These are phyloP conservation scores for Neopipo cinnamomea DNA, from an alignment of 2,113 vertebrate genomes.

Conservation along the genomic window DNA sequence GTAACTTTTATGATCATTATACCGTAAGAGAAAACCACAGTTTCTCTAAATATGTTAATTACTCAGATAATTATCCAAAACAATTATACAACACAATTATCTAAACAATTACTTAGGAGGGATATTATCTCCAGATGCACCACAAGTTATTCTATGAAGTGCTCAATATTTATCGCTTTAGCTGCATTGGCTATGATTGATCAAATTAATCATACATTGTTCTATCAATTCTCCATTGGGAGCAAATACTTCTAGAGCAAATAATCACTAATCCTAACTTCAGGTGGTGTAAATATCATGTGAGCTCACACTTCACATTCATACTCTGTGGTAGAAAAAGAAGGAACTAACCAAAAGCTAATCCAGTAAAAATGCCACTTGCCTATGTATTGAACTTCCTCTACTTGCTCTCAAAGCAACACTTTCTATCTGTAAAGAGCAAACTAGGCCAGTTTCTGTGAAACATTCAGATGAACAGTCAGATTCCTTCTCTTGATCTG, in stretches of 20 bases:
- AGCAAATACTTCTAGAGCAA: not conserved
- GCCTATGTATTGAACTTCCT: not conserved
- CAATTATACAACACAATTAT: slow-evolving; percentile 32
- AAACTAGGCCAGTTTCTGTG: not conserved
- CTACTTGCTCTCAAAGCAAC: not conserved
- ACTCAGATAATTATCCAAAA: slow-evolving; percentile 38
- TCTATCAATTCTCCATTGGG: not conserved
- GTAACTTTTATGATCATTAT: slow-evolving; percentile 25
- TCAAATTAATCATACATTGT: not conserved
- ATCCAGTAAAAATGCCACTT: not conserved
- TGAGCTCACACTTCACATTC: not conserved
- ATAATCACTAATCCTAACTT: not conserved
- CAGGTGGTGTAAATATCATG: not conserved
- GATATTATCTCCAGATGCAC: slow-evolving; percentile 39
- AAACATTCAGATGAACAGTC: not conserved
- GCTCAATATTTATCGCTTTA: slow-evolving; percentile 14
- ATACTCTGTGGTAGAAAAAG: not conserved
- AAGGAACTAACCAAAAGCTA: not conserved
- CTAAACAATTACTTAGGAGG: slow-evolving; percentile 7
- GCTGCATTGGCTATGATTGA: slow-evolving; percentile 17
- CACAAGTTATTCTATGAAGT: not conserved
- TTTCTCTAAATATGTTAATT: slow-evolving; percentile 39
- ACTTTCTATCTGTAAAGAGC: not conserved
- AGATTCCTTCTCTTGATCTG: not conserved
- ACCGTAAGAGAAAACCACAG: slow-evolving; percentile 3